Evolutionary conservation across 2,113 vertebrate genomes (phyloP).

Genomic region (Hiodon alosoides): DNA sequence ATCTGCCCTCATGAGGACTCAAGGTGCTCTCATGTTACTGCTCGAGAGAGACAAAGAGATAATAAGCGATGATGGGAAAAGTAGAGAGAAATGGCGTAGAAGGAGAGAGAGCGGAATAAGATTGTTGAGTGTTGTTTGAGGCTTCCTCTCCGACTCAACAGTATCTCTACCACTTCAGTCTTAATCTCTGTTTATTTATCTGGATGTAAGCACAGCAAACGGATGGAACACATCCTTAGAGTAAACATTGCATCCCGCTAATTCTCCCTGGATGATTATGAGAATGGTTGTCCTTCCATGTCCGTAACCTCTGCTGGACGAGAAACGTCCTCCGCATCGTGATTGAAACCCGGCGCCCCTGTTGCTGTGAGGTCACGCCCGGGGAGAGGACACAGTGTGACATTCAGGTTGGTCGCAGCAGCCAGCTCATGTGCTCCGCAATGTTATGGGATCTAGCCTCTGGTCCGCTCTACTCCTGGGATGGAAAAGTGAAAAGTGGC

Average conservation of each 20-base stretch:
- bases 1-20: constrained; percentile 63
- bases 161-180: no score
- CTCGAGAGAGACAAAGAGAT: not conserved
- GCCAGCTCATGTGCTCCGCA: not conserved
- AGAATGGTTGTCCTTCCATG: no score
- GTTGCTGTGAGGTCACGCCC: constrained; percentile 1
- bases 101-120: not conserved
- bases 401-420: constrained; percentile 43
- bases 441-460: constrained; percentile 37
- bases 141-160: no score
- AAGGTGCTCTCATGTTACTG: constrained; percentile 9
- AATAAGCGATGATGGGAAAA: constrained; percentile 3
- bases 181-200: no score
- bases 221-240: no score
- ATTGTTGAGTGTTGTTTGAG: not conserved
- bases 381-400: constrained; percentile 49
- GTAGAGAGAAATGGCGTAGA: not conserved
- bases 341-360: not conserved
- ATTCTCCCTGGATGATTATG: no score
- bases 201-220: no score
- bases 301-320: no score
- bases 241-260: no score
- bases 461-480: constrained; percentile 37
- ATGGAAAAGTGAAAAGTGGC: not conserved
- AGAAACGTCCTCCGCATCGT: not conserved